Evolutionary conservation across 2,888 invertebrate species (phyloP).

Genomic region (Xanthorhoe spadicearia): DNA sequence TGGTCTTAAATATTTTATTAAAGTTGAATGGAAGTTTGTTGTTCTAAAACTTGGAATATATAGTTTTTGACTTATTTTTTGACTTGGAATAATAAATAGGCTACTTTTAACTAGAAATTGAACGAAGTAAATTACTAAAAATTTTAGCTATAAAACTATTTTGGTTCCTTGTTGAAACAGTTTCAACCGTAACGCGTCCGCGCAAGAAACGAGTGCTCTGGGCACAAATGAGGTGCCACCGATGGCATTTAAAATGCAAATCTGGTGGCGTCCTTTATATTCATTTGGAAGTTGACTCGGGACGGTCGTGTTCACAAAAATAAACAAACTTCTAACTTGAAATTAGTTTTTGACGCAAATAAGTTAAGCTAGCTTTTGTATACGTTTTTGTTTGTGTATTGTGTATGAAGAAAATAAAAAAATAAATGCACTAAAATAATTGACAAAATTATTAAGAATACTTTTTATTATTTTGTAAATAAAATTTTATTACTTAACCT

Average conservation of each 20-base stretch:
- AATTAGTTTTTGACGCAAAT: conserved; percentile 10
- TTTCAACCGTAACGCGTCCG: not conserved
- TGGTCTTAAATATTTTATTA: no score
- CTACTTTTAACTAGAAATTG: no score
- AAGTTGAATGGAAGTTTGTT: no score
- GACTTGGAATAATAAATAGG: not conserved
- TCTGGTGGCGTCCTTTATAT: conserved; percentile 10
- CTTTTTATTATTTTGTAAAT: no score
- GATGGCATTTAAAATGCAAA: conserved; percentile 22
- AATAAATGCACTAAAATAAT: no score
- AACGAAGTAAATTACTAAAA: no score
- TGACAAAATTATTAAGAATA: no score
- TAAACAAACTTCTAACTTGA: conserved; percentile 15
- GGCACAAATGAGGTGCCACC: conserved; percentile 6
- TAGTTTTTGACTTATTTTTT: no score
- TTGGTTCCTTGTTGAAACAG: not conserved
- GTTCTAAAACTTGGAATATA: no score
- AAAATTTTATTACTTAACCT: no score
- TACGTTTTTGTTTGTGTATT: not conserved
- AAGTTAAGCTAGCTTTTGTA: not conserved
- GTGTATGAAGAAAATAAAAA: not conserved
- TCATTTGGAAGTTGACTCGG: conserved; percentile 8
- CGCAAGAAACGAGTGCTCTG: conserved; percentile 1
- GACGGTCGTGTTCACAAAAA: conserved; percentile 11
- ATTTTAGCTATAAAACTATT: not conserved